These are phyloP conservation scores for Acrobeloides nanus DNA, from an alignment of 2,888 invertebrate species.

Conservation along the genomic window DNA sequence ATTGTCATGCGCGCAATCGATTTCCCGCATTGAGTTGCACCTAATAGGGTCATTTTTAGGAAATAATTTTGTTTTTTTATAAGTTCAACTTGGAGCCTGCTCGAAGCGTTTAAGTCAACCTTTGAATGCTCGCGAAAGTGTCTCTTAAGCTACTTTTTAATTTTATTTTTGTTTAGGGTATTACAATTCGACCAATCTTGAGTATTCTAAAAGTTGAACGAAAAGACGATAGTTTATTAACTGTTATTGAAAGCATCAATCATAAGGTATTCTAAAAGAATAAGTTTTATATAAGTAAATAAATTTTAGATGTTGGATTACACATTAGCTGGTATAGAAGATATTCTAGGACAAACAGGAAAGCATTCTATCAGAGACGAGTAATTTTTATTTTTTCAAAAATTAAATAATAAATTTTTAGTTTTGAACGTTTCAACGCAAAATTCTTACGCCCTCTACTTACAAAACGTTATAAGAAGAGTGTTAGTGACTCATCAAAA, in stretches of 20 bases:
- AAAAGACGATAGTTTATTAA: conserved; percentile 62
- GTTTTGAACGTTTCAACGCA: conserved; percentile 41
- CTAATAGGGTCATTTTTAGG: no score
- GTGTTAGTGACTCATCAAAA: conserved; percentile 10
- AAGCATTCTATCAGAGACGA: conserved; percentile 18
- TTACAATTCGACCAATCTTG: conserved; percentile 91
- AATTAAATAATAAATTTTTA: no score
- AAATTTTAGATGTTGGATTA: conserved; percentile 40
- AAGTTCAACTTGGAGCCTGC: no score
- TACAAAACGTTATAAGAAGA: conserved; percentile 27
- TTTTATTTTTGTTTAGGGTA: conserved; percentile 65
- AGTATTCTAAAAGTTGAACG: conserved; percentile 86
- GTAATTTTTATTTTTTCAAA: no score
- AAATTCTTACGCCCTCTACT: conserved; percentile 37
- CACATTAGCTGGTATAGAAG: conserved; percentile 51
- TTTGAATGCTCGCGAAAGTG: no score
- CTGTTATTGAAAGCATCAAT: conserved; percentile 8
- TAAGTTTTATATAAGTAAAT: neutral
- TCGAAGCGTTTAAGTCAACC: no score
- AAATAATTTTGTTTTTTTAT: no score
- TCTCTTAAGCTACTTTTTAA: conserved; percentile 4
- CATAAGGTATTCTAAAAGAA: conserved; percentile 1
- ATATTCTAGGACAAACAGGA: conserved; percentile 49
- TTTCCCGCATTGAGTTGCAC: no score
- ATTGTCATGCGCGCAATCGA: no score